Evolutionary conservation across 2,888 invertebrate species (phyloP), one percentile per base, ranked within the genome.

Genomic region (Trissolcus japonicus): DNA sequence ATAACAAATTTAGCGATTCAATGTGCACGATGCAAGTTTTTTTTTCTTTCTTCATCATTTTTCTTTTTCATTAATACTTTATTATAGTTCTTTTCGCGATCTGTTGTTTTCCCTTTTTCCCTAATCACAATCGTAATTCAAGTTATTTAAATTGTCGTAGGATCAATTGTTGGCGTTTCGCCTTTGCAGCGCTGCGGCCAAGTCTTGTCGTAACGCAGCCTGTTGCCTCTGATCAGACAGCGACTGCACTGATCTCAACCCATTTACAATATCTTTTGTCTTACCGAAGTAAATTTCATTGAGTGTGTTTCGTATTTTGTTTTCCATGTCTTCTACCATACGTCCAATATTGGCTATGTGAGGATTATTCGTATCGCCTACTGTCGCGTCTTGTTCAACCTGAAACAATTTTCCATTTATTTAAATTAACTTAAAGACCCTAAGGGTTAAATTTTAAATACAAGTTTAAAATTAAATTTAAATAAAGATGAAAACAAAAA

Each of bases 251-350:
- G 93, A 92, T 62, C 97, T 92, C 82, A 99, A 91, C 11, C 98
- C 97, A 88, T 98, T 98, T 74, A 99, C 98, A 86, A 99, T 98
- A 90, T 98, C 98, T 90, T 96, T 97, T 62, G 99, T 99, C 91
- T 99, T 99, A 88, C 98, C 98, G 91, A 99, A 99, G 90, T 99
- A 99, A 84, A 99, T 99, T 90, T 98, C 98, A 88, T 99, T 99
- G 83, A 99, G 92, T 4, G 98, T 98, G 89, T 96, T 97, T 83
- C 99, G 93, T 87, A 99, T 99, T 92, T 99, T 99, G 89, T 99
- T 99, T 89, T 99, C 99, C 97, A 99, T 99, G 85, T 99, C 99
- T 90, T 99, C 99, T 0, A 99, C 98, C 96, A 99, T 95, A 85
- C 95, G 94, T 19, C 99, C 99, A 85, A 99, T 99, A 90, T 99